phyloP scores from a whole-genome alignment of 2,113 vertebrate genomes.

The Aleadryas rufinucha region DNA sequence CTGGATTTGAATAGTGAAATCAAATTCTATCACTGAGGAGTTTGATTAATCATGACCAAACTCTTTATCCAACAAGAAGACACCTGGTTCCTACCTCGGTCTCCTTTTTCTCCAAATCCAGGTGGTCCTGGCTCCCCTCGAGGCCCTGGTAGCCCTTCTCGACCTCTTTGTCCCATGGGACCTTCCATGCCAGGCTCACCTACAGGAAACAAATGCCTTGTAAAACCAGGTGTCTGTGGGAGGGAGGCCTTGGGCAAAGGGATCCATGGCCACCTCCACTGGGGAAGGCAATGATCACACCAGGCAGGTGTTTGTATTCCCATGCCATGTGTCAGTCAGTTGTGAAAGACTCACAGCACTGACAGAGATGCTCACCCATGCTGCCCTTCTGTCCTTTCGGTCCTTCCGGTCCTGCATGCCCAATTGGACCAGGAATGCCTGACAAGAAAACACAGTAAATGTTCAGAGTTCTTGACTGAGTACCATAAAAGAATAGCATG shows the following conservation, averaged over 20 bases:
- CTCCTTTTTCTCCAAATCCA: conserved; percentile 90
- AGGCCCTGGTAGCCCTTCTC: conserved; percentile 83
- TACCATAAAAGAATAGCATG: neutral
- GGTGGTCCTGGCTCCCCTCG: conserved; percentile 83
- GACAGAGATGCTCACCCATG: conserved; percentile 74
- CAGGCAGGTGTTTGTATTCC: neutral
- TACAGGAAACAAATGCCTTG: conserved; percentile 33
- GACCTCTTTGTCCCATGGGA: conserved; percentile 83
- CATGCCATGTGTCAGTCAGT: neutral
- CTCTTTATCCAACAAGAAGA: neutral
- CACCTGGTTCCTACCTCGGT: conserved; percentile 77
- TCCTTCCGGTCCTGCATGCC: conserved; percentile 85
- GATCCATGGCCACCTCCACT: neutral
- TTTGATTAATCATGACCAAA: neutral
- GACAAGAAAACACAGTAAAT: neutral
- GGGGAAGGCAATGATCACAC: neutral
- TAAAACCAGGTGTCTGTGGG: neutral
- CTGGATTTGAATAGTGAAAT: neutral
- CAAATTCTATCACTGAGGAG: neutral
- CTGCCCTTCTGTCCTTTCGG: conserved; percentile 88
- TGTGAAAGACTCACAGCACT: neutral
- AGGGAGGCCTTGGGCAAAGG: neutral
- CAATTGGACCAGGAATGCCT: conserved; percentile 82
- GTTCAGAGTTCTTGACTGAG: neutral
- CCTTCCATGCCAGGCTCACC: conserved; percentile 88